phyloP scores from a whole-genome alignment of 2,113 vertebrate species.

The Sphaerodactylus townsendi region DNA sequence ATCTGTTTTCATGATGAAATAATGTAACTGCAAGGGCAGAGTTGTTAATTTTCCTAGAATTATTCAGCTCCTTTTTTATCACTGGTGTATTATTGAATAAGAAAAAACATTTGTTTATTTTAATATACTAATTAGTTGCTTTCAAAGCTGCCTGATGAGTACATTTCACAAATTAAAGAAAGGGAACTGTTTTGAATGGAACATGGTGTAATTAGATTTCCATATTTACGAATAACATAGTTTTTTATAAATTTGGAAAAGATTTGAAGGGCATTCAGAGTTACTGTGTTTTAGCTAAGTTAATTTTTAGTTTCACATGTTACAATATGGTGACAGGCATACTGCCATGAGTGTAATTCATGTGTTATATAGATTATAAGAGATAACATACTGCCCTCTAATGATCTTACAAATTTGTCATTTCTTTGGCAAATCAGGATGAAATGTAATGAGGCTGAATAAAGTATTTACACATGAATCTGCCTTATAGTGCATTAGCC shows the following conservation, averaged over 20 bases:
- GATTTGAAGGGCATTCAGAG: background rate
- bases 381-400: background rate
- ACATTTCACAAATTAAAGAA: constrained; percentile 46
- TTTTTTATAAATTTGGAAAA: constrained; percentile 13
- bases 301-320: constrained; percentile 20
- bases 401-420: background rate
- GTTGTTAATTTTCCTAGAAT: background rate
- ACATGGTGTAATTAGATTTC: constrained; percentile 45
- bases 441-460: no score
- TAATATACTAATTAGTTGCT: constrained; percentile 55
- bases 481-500: no score
- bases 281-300: background rate
- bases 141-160: constrained; percentile 50
- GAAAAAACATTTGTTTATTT: constrained; percentile 35
- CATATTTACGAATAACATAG: constrained; percentile 14
- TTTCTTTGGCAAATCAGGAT: no score
- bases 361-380: background rate
- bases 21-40: no score
- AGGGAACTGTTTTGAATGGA: constrained; percentile 42
- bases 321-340: background rate
- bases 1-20: no score
- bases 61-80: constrained; percentile 20
- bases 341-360: background rate
- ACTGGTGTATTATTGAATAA: constrained; percentile 37
- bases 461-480: no score